Evolutionary conservation across 2,888 invertebrate species (phyloP).

Genomic region (Nematopogon swammerdamellus): DNA sequence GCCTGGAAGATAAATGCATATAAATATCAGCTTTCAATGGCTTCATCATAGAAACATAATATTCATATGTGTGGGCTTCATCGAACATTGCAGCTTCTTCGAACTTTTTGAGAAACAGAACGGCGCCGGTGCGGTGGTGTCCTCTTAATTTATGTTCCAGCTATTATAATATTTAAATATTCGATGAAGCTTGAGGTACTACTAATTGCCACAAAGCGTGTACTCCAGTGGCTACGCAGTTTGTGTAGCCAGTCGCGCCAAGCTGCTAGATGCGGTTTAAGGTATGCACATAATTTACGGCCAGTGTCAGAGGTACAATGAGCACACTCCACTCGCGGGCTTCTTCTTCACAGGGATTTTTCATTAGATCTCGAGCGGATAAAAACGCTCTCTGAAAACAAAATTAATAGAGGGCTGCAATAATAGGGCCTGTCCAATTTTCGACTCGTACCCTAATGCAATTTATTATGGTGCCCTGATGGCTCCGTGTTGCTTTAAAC

Average conservation of each 20-base stretch:
- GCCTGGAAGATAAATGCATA: no score
- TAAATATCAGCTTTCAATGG: no score
- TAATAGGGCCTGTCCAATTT: background rate
- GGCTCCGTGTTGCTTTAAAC: slow-evolving; percentile 21
- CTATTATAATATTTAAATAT: no score
- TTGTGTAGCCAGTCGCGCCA: background rate
- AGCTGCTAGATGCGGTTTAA: background rate
- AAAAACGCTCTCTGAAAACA: background rate
- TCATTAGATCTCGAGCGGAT: background rate
- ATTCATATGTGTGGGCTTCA: no score
- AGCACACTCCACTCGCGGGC: background rate
- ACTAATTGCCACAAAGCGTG: no score
- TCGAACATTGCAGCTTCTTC: no score
- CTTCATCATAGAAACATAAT: no score
- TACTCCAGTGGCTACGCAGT: no score
- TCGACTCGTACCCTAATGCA: background rate
- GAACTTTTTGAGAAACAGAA: no score
- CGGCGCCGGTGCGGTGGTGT: no score
- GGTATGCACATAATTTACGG: background rate
- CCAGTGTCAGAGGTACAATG: background rate
- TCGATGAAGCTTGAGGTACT: no score
- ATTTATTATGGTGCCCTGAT: background rate
- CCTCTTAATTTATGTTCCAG: no score
- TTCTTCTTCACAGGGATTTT: background rate
- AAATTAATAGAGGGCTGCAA: background rate